Evolutionary conservation across 2,797 vertebrate genomes (phyloP).

Genomic region (Ctenochaetus hawaiiensis): DNA sequence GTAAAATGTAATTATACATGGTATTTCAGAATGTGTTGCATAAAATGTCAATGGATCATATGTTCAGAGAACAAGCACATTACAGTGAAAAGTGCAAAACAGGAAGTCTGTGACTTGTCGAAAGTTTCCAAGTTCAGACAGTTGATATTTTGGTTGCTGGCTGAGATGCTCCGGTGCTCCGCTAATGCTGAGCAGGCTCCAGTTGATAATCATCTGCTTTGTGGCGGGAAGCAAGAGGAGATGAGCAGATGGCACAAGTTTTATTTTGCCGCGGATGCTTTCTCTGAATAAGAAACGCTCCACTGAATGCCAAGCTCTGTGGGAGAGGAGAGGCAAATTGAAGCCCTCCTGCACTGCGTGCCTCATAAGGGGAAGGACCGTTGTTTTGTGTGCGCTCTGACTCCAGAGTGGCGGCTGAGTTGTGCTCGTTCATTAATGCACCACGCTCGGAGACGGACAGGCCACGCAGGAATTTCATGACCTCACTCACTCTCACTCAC

Average conservation of each 20-base stretch:
- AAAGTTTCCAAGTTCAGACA: constrained; percentile 66
- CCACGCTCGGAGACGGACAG: constrained; percentile 68
- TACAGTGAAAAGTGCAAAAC: constrained; percentile 52
- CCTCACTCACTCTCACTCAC: constrained; percentile 50
- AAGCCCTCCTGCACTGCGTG: constrained; percentile 76
- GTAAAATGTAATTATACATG: constrained; percentile 56
- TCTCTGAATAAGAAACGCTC: constrained; percentile 84
- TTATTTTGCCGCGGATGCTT: constrained; percentile 81
- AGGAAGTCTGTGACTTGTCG: constrained; percentile 61
- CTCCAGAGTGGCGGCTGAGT: constrained; percentile 75
- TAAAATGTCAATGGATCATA: constrained; percentile 61
- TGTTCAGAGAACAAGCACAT: constrained; percentile 51
- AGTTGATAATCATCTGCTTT: constrained; percentile 84
- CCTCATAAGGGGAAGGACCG: constrained; percentile 59
- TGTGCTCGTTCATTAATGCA: constrained; percentile 81
- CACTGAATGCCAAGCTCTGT: constrained; percentile 84
- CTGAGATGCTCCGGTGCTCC: constrained; percentile 66
- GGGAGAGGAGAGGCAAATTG: constrained; percentile 80
- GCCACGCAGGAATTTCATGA: constrained; percentile 77
- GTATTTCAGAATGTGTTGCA: constrained; percentile 51
- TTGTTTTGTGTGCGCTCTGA: constrained; percentile 75
- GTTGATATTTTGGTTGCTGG: constrained; percentile 68
- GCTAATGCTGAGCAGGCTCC: constrained; percentile 73
- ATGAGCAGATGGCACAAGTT: constrained; percentile 83
- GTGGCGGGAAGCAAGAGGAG: constrained; percentile 71